Base-by-base conservation (phyloP, 2,113 vertebrate genomes). In the Empidonax alnorum region DNA sequence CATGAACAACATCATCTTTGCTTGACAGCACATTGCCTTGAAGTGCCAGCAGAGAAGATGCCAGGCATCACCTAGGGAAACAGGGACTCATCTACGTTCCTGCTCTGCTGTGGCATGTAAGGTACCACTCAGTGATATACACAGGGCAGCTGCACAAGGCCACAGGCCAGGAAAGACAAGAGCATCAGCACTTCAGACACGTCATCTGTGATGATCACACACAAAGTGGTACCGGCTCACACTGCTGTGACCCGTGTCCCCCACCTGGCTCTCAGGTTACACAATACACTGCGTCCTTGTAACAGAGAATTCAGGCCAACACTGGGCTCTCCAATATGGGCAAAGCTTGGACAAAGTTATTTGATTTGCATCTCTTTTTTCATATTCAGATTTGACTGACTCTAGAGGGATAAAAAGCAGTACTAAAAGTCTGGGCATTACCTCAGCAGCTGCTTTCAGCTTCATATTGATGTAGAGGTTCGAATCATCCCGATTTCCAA, bases 391-490 rank as follows among this genome's bases (percentile, higher is more conserved):
- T 41, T 42, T 81, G 52, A 74, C 21, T 19, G 49, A 61, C 6
- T 67, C 20, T 4, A 59, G 47, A 33, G 72, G 8, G 30, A 12
- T 35, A 72, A 63, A 87, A 91, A 42, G 37, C 33, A 61, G 21
- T 21, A 41, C 41, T 31, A 28, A 17, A 47, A 78, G 41, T 42
- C 56, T 27, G 44, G 76, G 71, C 17, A 86, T 97, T 98, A 99
- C 99, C 99, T 99, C 99, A 68, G 98, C 98, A 91, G 99, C 99
- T 93, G 99, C 99, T 95, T 99, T 99, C 94, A 99, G 92, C 96
- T 99, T 99, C 99, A 99, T 98, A 80, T 98, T 99, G 97, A 99
- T 99, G 97, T 99, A 99, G 89, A 99, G 98, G 97, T 99, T 99
- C 18, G 99, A 99, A 97, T 99, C 99, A 80, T 99, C 99, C 52